These are phyloP conservation scores for Brachyistius frenatus DNA, from an alignment of 2,113 vertebrate genomes.

Conservation along the genomic window DNA sequence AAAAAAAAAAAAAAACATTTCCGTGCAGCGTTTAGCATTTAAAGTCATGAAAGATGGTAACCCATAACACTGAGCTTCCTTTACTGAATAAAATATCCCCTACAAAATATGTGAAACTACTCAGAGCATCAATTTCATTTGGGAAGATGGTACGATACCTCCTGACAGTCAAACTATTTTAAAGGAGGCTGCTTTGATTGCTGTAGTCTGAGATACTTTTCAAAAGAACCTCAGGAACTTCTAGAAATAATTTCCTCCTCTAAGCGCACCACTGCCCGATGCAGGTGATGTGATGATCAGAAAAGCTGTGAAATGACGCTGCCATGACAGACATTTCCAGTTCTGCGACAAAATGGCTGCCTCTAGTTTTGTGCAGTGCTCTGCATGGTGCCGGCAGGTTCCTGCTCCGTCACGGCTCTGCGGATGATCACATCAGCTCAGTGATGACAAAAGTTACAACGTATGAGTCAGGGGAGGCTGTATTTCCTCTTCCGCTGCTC, in stretches of 20 bases:
- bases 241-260: no score
- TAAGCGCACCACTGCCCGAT: neutral
- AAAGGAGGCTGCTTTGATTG: no score
- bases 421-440: constrained; percentile 61
- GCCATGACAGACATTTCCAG: constrained; percentile 31
- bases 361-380: neutral
- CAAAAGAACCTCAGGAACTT: no score
- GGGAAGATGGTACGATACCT: no score
- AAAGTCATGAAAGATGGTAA: no score
- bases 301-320: neutral
- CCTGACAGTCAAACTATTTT: no score
- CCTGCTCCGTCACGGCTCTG: constrained; percentile 17
- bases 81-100: no score
- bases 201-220: neutral
- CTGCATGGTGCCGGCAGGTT: constrained; percentile 17
- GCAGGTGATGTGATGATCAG: constrained; percentile 15
- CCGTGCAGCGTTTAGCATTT: no score
- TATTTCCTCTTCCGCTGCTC: constrained; percentile 68
- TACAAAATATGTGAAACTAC: no score
- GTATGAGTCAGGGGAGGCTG: constrained; percentile 60
- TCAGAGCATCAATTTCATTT: no score
- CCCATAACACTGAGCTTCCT: no score
- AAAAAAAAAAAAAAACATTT: no score
- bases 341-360: constrained; percentile 57
- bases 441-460: constrained; percentile 71